phyloP scores from a whole-genome alignment of 2,113 vertebrate genomes.

The Myotis brandtii region DNA sequence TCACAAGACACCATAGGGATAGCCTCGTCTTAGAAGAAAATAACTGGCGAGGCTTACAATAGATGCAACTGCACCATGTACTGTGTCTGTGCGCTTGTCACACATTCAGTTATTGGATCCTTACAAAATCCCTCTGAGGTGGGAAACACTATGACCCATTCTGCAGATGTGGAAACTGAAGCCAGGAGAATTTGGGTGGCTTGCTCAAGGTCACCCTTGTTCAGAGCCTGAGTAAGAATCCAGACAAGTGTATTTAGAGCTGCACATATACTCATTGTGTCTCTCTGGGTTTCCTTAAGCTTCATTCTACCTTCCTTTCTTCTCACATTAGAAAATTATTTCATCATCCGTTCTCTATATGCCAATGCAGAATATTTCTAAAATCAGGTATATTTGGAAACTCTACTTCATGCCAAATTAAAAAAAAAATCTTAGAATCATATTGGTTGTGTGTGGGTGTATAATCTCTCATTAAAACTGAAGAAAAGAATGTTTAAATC shows the following conservation, averaged over 20 bases:
- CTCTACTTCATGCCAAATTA: neutral
- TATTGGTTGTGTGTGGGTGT: conserved; percentile 56
- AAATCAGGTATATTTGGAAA: conserved; percentile 41
- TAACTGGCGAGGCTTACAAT: neutral
- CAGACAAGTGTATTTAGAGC: neutral
- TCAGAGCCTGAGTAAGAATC: neutral
- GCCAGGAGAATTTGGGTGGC: neutral
- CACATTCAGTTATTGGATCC: neutral
- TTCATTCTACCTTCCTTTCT: neutral
- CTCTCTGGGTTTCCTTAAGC: neutral
- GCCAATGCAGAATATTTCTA: neutral
- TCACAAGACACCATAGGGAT: neutral
- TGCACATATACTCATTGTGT: accelerated
- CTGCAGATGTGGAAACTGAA: neutral
- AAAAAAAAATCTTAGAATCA: conserved; percentile 36
- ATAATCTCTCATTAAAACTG: conserved; percentile 72
- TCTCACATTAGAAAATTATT: neutral
- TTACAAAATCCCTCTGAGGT: neutral
- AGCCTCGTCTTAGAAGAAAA: neutral
- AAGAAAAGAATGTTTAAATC: conserved; percentile 77
- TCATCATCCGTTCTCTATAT: neutral
- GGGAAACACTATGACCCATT: neutral
- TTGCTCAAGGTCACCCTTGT: neutral
- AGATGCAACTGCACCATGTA: accelerated
- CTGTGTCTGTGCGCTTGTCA: neutral